phyloP scores from a whole-genome alignment of 2,797 vertebrate species.

The Amphiprion clarkii region DNA sequence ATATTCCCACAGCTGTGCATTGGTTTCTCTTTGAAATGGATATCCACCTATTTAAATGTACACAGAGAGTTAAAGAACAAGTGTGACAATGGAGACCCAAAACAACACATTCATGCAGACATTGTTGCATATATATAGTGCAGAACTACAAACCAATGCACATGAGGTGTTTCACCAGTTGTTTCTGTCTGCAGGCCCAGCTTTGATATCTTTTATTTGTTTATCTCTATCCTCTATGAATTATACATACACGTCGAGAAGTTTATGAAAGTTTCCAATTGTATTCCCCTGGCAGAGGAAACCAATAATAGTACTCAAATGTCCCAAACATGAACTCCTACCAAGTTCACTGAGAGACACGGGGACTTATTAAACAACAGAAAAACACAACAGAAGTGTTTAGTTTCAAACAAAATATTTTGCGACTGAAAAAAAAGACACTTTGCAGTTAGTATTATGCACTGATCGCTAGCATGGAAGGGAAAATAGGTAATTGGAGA shows the following conservation, averaged over 20 bases:
- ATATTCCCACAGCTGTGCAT: conserved; percentile 46
- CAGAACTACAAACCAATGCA: conserved; percentile 29
- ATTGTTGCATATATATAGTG: neutral
- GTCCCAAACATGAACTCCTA: conserved; percentile 26
- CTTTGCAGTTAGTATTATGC: neutral
- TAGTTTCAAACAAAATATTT: conserved; percentile 20
- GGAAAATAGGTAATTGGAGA: neutral
- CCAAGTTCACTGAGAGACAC: conserved; percentile 16
- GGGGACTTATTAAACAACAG: conserved; percentile 13
- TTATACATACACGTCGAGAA: conserved; percentile 62
- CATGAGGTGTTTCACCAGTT: conserved; percentile 48
- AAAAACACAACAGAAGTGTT: conserved; percentile 20
- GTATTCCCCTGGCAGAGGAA: conserved; percentile 30
- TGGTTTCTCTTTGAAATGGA: conserved; percentile 77
- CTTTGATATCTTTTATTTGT: conserved; percentile 46
- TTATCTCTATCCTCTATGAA: conserved; percentile 62
- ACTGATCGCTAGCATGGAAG: neutral
- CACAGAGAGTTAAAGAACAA: conserved; percentile 42
- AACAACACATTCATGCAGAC: conserved; percentile 3
- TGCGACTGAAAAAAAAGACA: neutral
- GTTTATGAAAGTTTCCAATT: conserved; percentile 55
- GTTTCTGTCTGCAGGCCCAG: conserved; percentile 35
- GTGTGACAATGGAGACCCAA: conserved; percentile 2
- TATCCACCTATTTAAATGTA: conserved; percentile 66
- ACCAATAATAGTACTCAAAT: conserved; percentile 32